phyloP scores from a whole-genome alignment of 1,140 invertebrate species.

The Melitaea cinxia region DNA sequence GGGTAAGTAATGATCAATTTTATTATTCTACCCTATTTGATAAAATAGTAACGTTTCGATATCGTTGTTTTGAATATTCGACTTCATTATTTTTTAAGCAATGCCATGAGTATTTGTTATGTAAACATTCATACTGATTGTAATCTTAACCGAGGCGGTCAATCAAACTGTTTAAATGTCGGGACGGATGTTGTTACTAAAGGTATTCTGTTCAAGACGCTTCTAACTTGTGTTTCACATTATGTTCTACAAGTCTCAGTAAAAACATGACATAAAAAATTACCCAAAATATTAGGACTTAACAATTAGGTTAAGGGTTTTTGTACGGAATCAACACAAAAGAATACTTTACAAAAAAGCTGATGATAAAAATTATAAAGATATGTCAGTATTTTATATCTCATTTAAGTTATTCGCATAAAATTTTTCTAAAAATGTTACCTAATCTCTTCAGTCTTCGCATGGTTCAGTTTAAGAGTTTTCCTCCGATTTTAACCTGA shows the following conservation, averaged over 20 bases:
- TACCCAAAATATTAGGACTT: neutral
- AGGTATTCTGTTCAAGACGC: neutral
- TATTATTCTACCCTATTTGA: too few relatives aligned
- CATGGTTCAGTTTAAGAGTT: constrained; percentile 50
- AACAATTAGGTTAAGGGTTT: too few relatives aligned
- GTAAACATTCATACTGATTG: neutral
- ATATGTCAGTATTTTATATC: constrained; percentile 18
- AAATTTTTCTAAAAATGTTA: constrained; percentile 17
- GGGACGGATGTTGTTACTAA: constrained; percentile 4
- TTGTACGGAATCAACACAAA: neutral
- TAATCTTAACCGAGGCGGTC: neutral
- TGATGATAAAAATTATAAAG: constrained; percentile 9
- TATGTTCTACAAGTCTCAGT: neutral
- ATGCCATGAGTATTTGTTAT: too few relatives aligned
- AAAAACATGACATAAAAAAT: neutral
- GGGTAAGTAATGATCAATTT: too few relatives aligned
- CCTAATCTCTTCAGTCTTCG: constrained; percentile 59
- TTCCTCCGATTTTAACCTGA: constrained; percentile 68
- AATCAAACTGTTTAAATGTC: neutral
- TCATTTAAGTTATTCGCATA: neutral
- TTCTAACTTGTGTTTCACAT: neutral
- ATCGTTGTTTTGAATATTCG: too few relatives aligned
- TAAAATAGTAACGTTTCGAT: too few relatives aligned
- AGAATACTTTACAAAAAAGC: neutral
- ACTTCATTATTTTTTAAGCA: too few relatives aligned